Percentiles rank a stretch among this genome's conserved stretches.
phyloP scores from a whole-genome alignment of 2,797 vertebrate species.

The Parauchenoglanis punctatus region DNA sequence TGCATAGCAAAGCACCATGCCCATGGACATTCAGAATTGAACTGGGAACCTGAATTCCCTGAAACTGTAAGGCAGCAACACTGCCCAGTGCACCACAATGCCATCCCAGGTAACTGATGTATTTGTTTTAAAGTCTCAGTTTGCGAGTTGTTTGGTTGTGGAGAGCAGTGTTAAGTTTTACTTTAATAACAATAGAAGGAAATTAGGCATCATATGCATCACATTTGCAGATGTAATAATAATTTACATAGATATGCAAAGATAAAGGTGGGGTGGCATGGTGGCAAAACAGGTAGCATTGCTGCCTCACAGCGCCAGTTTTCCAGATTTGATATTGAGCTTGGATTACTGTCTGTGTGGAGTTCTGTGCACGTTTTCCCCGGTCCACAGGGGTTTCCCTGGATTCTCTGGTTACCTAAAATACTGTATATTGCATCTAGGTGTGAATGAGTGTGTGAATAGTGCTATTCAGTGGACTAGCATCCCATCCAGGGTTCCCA shows the following conservation, averaged over 20 bases:
- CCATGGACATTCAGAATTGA: background rate
- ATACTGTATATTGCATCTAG: background rate
- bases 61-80: background rate
- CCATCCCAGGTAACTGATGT: background rate
- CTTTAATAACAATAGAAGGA: background rate
- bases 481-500: background rate
- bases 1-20: background rate
- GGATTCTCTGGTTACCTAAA: background rate
- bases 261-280: background rate
- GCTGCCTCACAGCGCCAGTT: background rate
- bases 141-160: background rate
- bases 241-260: background rate
- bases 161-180: background rate
- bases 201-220: background rate
- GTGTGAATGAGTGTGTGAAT: background rate
- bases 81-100: background rate
- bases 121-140: background rate
- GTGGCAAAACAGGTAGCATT: background rate
- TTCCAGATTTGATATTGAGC: background rate
- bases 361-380: background rate
- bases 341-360: background rate
- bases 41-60: background rate
- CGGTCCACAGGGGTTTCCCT: background rate
- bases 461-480: background rate
- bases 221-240: background rate